Base-by-base conservation (phyloP, 2,888 invertebrate genomes). In the Microplitis manilae region DNA sequence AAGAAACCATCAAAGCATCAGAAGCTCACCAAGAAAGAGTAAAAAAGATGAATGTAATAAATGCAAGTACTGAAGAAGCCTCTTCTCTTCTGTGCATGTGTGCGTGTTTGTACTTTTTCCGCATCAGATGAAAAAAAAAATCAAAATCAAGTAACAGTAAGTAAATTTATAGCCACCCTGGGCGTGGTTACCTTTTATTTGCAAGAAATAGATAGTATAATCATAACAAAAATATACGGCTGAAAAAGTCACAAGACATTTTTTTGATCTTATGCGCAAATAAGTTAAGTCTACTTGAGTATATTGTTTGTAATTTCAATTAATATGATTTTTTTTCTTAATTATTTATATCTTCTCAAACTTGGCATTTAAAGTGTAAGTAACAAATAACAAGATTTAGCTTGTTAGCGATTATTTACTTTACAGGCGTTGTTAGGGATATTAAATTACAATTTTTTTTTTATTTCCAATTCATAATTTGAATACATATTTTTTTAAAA, bases 31-130 rank as follows among this genome's bases (percentile, higher is more conserved):
- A 15, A 17, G 9, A 73, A 73, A 65, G 17, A 40, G 20, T 61
- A 20, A 73, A 73, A 65, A 73, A 64, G 20, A 62, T 20, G 64
- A 41, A 73, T 73, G 64, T 73, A 73, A 73, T 73, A 73, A 73
- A 62, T 73, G 40, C 73, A 73, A 64, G 62, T 39, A 72, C 71
- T 72, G 62, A 73, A 17, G 65, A 64, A 73, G 65, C 64, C 64
- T 7, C 62, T n/a, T 62, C 15, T 5, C n/a, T 5, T 7, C 15
- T 15, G 7, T 4, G 62, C n/a, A n/a, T 62, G 20, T 65, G 13
- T 50, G 13, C 64, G 65, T 20, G 15, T 39, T n/a, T 40, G 71
- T 72, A 17, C 65, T 73, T 65, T 73, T 73, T 20, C 38, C 17
- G 41, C 73, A 38, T 73, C 39, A 6, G 41, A 9, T 17, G 64